Conservation (phyloP, 2,797 vertebrate genomes). For the Bradypodion ventrale region DNA sequence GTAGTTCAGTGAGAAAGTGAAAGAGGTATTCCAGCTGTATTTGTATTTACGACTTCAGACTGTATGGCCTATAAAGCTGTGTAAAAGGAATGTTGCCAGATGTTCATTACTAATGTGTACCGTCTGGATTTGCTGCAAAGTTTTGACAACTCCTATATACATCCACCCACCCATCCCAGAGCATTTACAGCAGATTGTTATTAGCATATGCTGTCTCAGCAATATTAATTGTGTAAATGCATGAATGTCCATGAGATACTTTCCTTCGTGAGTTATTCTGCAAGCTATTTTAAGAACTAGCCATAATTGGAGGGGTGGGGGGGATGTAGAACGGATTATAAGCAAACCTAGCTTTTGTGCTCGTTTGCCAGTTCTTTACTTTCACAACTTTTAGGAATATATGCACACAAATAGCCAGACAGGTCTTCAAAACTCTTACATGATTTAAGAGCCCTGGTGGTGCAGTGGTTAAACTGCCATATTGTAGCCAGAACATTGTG, state of each 20-base stretch:
- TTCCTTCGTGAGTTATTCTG: too few relatives aligned
- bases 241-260: too few relatives aligned
- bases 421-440: background rate
- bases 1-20: background rate
- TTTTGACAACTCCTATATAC: background rate
- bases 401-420: too few relatives aligned
- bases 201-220: accelerated
- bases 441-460: too few relatives aligned
- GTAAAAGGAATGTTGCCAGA: accelerated
- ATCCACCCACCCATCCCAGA: accelerated
- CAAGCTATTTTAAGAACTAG: too few relatives aligned
- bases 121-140: accelerated
- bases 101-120: background rate
- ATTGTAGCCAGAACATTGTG: too few relatives aligned
- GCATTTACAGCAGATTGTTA: background rate
- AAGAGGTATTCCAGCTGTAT: background rate
- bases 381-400: background rate
- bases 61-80: background rate
- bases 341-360: background rate
- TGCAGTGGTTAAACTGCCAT: too few relatives aligned
- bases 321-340: background rate
- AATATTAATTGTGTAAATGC: accelerated
- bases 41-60: background rate
- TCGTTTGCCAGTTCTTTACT: background rate
- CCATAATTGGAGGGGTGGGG: too few relatives aligned